Conservation (phyloP, 2,797 vertebrate species). For the Pangasius larnaudii region DNA sequence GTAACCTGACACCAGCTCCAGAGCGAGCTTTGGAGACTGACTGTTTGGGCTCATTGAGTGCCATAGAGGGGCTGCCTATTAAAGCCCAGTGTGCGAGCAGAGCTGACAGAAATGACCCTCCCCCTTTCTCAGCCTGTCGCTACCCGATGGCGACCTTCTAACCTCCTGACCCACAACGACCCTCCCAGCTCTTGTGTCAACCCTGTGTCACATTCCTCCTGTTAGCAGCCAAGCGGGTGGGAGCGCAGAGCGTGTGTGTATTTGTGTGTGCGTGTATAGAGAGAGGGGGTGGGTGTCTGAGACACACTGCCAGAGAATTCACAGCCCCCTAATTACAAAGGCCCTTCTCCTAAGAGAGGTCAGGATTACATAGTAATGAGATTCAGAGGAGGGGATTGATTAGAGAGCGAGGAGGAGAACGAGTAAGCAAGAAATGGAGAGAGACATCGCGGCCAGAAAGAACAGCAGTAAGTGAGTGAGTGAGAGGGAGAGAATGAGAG, state of each 20-base stretch:
- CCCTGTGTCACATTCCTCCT: constrained; percentile 62
- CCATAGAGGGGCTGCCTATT: constrained; percentile 54
- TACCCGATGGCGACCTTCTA: constrained; percentile 53
- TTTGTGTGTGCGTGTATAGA: constrained; percentile 32
- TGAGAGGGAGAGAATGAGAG: neutral
- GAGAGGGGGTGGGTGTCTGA: constrained; percentile 34
- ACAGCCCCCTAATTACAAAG: constrained; percentile 61
- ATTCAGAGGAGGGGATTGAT: constrained; percentile 59
- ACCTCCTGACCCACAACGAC: constrained; percentile 54
- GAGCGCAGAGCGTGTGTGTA: constrained; percentile 13
- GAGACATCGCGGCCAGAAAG: constrained; percentile 15
- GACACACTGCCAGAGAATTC: constrained; percentile 56
- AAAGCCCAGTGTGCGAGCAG: constrained; percentile 53
- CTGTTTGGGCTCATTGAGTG: constrained; percentile 51
- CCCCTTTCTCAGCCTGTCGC: constrained; percentile 55
- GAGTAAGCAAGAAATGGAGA: constrained; percentile 37
- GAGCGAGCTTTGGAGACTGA: constrained; percentile 48
- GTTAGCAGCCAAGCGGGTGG: constrained; percentile 25
- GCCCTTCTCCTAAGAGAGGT: constrained; percentile 53
- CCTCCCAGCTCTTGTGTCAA: constrained; percentile 58
- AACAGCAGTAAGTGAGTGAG: constrained; percentile 1
- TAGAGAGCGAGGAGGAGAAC: constrained; percentile 52
- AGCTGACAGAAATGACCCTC: constrained; percentile 49
- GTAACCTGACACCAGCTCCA: constrained; percentile 58
- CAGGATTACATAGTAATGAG: constrained; percentile 61